Evolutionary conservation across 1,140 invertebrate species (phyloP).

Genomic region (Campoletis sonorensis): DNA sequence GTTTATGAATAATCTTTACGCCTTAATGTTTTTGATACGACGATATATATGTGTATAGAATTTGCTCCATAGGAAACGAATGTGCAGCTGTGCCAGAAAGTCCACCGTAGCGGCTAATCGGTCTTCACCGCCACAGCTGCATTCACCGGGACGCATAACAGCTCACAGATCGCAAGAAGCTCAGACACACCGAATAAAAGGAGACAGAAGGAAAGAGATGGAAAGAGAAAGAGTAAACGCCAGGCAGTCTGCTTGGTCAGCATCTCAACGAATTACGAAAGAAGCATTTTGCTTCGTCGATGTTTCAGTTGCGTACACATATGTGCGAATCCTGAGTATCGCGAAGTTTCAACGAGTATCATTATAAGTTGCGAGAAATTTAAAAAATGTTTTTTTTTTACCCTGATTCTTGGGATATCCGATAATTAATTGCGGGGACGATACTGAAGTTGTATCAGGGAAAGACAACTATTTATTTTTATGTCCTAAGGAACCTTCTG

Average conservation of each 20-base stretch:
- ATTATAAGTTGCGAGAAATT: too few relatives aligned
- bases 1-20: neutral
- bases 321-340: neutral
- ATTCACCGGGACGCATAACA: constrained; percentile 58
- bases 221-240: constrained; percentile 54
- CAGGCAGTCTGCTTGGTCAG: constrained; percentile 63
- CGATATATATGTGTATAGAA: neutral
- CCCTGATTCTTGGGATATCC: too few relatives aligned
- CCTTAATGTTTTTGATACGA: neutral
- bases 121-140: constrained; percentile 56
- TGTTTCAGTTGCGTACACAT: neutral
- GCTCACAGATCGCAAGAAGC: neutral
- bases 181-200: neutral
- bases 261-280: neutral
- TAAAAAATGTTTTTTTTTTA: too few relatives aligned
- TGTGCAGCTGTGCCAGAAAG: constrained; percentile 20
- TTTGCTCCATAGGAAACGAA: neutral
- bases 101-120: constrained; percentile 17
- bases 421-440: too few relatives aligned
- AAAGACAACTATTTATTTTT: too few relatives aligned
- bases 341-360: too few relatives aligned
- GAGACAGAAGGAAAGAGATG: neutral
- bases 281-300: neutral
- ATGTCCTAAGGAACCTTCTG: too few relatives aligned
- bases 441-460: too few relatives aligned